Base-by-base conservation (phyloP, 1,140 invertebrate genomes). In the Halyomorpha halys region DNA sequence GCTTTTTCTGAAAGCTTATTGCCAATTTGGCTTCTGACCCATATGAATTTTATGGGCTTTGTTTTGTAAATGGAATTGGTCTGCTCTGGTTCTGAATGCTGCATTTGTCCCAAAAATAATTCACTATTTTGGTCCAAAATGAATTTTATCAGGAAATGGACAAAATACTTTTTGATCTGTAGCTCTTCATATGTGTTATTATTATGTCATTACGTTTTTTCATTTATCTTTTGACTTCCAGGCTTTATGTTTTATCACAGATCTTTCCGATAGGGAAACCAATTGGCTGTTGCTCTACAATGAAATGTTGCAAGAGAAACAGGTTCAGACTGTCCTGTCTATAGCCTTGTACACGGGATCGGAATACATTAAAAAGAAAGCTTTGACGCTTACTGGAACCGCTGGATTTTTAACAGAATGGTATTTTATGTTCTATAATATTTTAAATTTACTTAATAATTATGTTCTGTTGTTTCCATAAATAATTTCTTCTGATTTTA, bases 301-400 rank as follows among this genome's bases (percentile, higher is more conserved):
- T 15, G 74, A 78, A 63, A 66, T 81, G 16, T 70, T 80, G 49
- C 68, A 74, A 63, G 74, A 73, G 8, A 77, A 74, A 67, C 75
- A 78, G 69, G 75, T 80, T 14, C 78, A 80, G 68, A 77, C 77
- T 70, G 72, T 78, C 13, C 72, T 82, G 39, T 79, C 80, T 9
- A 69, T 77, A 47, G 77, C 76, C 15, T 71, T 82, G 15, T 80
- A 76, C 67, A 74, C 71, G 6, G 76, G 79, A 14, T 74, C 76
- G 13, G 70, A 68, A 59, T 70, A 76, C 30, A 74, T 79, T 11
- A 81, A 79, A 56, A 70, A 74, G 64, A 74, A 77, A 65, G 74
- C 78, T n/a, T 69, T 82, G 0, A 72, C 74, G 65, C 70, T 82
- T 21, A 73, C 73, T 18, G 71, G 74, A 1, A 74, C 73, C n/a